These are phyloP conservation scores for Hypselothyrea guttata DNA, from an alignment of 2,888 invertebrate species.

Conservation along the genomic window DNA sequence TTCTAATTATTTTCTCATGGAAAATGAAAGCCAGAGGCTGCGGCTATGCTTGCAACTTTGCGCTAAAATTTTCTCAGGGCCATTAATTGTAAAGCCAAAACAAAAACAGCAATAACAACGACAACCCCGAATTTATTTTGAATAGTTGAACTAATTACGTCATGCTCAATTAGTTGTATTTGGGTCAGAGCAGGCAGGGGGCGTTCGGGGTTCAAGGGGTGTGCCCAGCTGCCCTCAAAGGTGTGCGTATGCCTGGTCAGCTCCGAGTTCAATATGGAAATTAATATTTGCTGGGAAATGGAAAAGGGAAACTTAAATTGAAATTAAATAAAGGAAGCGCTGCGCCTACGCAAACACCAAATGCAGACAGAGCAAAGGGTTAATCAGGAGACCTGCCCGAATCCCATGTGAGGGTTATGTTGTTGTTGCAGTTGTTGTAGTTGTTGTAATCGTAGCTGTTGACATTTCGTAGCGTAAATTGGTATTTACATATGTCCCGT, in stretches of 20 bases:
- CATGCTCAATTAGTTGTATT: conserved; percentile 72
- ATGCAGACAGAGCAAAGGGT: conserved; percentile 23
- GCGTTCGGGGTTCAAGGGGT: conserved; percentile 11
- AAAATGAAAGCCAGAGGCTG: too few species aligned
- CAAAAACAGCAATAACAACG: not conserved
- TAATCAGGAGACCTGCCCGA: conserved; percentile 27
- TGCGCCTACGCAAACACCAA: conserved; percentile 21
- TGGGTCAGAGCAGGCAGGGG: conserved; percentile 49
- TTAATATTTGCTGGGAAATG: conserved; percentile 31
- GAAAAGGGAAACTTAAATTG: conserved; percentile 25
- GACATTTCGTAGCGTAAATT: conserved; percentile 75
- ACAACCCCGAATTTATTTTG: not conserved
- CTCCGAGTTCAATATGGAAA: conserved; percentile 41
- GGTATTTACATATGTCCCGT: conserved; percentile 75
- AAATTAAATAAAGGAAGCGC: conserved; percentile 31
- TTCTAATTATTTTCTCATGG: too few species aligned
- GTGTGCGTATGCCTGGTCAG: conserved; percentile 31
- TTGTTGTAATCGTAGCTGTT: conserved; percentile 72
- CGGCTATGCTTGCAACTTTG: too few species aligned
- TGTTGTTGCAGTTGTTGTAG: conserved; percentile 22
- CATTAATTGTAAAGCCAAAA: conserved; percentile 21
- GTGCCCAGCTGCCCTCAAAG: conserved; percentile 42
- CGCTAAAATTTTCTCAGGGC: conserved; percentile 48
- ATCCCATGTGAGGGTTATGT: conserved; percentile 20
- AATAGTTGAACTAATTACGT: conserved; percentile 72